phyloP scores from a whole-genome alignment of 2,113 vertebrate species.

The Dryoscopus gambensis region DNA sequence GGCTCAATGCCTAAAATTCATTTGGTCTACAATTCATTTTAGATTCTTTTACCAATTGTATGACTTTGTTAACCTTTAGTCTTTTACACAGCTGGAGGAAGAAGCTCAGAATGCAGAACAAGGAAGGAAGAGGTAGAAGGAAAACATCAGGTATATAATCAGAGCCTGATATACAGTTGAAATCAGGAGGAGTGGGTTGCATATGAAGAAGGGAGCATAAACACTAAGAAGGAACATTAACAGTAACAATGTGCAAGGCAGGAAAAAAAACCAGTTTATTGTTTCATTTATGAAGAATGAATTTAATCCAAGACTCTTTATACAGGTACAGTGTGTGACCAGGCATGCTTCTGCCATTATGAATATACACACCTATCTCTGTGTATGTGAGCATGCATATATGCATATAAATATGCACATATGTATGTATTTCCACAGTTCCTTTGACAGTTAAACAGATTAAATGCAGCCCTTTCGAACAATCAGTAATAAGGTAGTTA shows the following conservation, averaged over 20 bases:
- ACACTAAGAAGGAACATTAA: not conserved
- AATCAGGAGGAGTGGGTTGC: not conserved
- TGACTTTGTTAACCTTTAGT: not conserved
- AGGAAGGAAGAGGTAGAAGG: not conserved
- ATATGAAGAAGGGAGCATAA: not conserved
- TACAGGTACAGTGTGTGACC: not conserved
- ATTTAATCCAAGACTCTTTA: not conserved
- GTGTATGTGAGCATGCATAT: not conserved
- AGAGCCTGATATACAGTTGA: not conserved
- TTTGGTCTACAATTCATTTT: not conserved
- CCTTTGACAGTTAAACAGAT: not conserved
- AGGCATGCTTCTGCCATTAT: not conserved
- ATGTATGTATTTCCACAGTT: not conserved
- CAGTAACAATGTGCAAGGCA: accelerated
- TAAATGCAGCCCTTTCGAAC: not conserved
- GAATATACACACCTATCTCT: not conserved
- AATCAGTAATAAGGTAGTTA: not conserved
- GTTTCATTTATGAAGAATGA: not conserved
- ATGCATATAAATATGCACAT: not conserved
- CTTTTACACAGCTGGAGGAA: not conserved
- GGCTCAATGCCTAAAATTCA: not conserved
- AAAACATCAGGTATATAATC: not conserved
- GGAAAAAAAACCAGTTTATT: not conserved
- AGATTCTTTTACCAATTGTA: not conserved
- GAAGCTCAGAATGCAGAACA: not conserved